Evolutionary conservation across 2,797 vertebrate species (phyloP), one percentile per base, ranked within the genome.

Genomic region (Scolopax bukidnonensis): DNA sequence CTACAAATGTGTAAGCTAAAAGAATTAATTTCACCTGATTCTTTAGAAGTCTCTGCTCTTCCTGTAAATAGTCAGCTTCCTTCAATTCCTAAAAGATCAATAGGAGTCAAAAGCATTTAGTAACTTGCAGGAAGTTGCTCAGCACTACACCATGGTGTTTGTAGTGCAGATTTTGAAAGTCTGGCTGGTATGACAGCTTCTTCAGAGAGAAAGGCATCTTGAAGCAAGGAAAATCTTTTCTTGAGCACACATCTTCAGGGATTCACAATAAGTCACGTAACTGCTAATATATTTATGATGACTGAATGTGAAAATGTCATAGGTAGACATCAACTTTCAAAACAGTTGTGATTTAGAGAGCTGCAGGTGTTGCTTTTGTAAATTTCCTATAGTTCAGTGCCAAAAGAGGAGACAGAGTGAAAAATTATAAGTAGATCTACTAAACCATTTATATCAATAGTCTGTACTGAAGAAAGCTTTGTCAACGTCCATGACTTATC

Each of bases 281-380:
- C 74, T 65, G 61, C 60, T 95, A 70, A 88, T 73, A 79, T 77
- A 94, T 92, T 95, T 78, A 87, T 23, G 70, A 59, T 82, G 89
- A 79, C 6, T 86, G 79, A 96, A 95, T 17, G 57, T 36, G 70
- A 81, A 89, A 93, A 77, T 40, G 71, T 84, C 70, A 47, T 61
- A 80, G 4, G 6, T 28, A 95, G 95, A 83, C 86, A 85, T 87
- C 92, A 97, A 41, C 80, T 84, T 96, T 63, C 71, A 87, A 95
- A 95, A 86, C 13, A 13, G 80, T 85, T 90, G 65, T 96, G 93
- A 97, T 95, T 97, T 90, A 91, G 68, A 84, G 86, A 97, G 77
- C 81, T 89, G 84, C 73, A 88, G 95, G 80, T 96, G 69, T 94
- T 87, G 74, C 92, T 96, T 95, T 95, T 89, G 76, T 89, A 95